Evolutionary conservation across 2,113 vertebrate genomes (phyloP).

Genomic region (Syngnathus typhle): DNA sequence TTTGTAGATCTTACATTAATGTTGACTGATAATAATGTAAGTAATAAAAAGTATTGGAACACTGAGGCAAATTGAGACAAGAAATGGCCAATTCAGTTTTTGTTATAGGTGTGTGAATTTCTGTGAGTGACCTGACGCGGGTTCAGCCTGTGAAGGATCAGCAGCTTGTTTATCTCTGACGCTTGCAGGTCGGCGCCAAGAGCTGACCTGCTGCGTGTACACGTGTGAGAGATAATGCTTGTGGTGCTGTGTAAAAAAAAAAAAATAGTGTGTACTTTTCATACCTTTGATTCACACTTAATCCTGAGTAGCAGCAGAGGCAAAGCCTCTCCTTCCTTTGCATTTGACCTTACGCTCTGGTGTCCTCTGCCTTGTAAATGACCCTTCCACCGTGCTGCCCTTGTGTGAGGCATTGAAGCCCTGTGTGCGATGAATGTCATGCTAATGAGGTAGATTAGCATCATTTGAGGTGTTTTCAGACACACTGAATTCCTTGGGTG

Average conservation of each 20-base stretch:
- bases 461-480: not conserved
- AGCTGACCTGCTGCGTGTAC: conserved; percentile 10
- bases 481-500: not conserved
- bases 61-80: not conserved
- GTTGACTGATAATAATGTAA: too few relatives aligned
- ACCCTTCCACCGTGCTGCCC: too few relatives aligned
- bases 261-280: not conserved
- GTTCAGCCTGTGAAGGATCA: conserved; percentile 39
- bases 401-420: too few relatives aligned
- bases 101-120: not conserved
- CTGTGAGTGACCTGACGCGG: conserved; percentile 18
- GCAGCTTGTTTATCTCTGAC: conserved; percentile 20
- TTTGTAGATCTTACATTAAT: too few relatives aligned
- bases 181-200: conserved; percentile 5
- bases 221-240: conserved; percentile 22
- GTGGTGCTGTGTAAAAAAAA: not conserved
- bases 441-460: not conserved
- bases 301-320: conserved; percentile 10
- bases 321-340: not conserved
- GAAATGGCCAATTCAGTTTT: not conserved
- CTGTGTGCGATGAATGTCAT: not conserved
- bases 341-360: conserved; percentile 12
- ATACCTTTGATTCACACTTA: conserved; percentile 12
- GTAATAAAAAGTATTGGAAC: not conserved
- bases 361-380: not conserved